Evolutionary conservation across 2,113 vertebrate genomes (phyloP).

Genomic region (Mystacornis crossleyi): DNA sequence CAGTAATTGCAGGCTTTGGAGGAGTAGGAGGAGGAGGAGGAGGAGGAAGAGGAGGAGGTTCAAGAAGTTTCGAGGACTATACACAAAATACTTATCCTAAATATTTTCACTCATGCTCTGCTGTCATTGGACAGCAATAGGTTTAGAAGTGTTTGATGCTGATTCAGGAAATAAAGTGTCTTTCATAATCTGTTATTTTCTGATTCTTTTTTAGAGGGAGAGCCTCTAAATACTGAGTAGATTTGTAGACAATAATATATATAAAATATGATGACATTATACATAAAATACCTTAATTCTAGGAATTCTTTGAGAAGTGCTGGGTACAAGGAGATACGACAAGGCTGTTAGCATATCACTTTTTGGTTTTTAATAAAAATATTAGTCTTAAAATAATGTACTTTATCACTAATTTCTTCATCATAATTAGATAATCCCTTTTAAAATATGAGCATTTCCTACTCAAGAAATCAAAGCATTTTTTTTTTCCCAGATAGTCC

Average conservation of each 20-base stretch:
- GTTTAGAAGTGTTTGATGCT: neutral
- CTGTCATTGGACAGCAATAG: neutral
- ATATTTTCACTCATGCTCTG: neutral
- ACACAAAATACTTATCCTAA: neutral
- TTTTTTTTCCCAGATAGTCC: neutral
- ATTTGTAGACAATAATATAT: neutral
- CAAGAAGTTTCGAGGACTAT: neutral
- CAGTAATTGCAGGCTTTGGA: neutral
- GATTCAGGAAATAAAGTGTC: neutral
- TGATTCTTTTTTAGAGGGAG: neutral
- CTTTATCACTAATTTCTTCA: neutral
- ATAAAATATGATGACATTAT: too few relatives aligned
- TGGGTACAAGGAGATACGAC: rapidly evolving
- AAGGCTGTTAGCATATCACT: neutral
- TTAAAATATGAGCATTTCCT: neutral
- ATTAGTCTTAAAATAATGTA: neutral
- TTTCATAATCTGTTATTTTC: neutral
- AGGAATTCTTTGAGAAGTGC: neutral
- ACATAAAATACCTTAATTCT: neutral
- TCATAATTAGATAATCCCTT: neutral
- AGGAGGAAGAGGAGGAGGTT: neutral
- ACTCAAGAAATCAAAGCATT: neutral
- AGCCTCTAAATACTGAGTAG: neutral
- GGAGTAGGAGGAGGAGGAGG: neutral
- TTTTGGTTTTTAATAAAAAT: neutral